phyloP scores from a whole-genome alignment of 2,888 invertebrate genomes.

The Creontiades dilutus region DNA sequence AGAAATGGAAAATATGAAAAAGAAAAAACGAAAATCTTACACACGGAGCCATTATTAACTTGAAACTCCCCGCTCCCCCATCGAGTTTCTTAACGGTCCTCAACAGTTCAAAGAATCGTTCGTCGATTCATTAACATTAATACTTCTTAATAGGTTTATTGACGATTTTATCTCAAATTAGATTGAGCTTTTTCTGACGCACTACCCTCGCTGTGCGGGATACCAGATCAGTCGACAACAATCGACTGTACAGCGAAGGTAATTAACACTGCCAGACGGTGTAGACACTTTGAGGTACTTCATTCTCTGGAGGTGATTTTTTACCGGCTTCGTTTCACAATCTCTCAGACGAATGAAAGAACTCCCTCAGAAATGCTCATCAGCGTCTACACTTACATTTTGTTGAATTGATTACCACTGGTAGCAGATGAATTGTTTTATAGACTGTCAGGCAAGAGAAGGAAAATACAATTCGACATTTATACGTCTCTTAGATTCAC shows the following conservation, averaged over 20 bases:
- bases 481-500: too few relatives aligned
- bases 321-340: background rate
- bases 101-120: slow-evolving; percentile 64
- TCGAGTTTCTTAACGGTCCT: slow-evolving; percentile 42
- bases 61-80: slow-evolving; percentile 23
- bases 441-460: too few relatives aligned
- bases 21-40: slow-evolving; percentile 49
- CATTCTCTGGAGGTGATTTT: background rate
- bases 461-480: too few relatives aligned
- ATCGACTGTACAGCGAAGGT: background rate
- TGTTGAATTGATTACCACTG: too few relatives aligned
- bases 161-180: slow-evolving; percentile 53
- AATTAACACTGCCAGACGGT: slow-evolving; percentile 36
- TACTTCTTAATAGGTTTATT: slow-evolving; percentile 55
- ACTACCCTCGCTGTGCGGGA: background rate
- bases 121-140: slow-evolving; percentile 53
- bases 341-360: background rate
- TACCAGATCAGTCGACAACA: background rate
- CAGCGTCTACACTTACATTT: too few relatives aligned
- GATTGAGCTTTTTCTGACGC: slow-evolving; percentile 37
- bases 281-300: background rate
- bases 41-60: slow-evolving; percentile 61
- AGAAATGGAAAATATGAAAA: slow-evolving; percentile 60
- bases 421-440: too few relatives aligned
- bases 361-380: background rate